These are phyloP conservation scores for Halcyon smyrnensis DNA, from an alignment of 2,797 vertebrate species.

Conservation along the genomic window DNA sequence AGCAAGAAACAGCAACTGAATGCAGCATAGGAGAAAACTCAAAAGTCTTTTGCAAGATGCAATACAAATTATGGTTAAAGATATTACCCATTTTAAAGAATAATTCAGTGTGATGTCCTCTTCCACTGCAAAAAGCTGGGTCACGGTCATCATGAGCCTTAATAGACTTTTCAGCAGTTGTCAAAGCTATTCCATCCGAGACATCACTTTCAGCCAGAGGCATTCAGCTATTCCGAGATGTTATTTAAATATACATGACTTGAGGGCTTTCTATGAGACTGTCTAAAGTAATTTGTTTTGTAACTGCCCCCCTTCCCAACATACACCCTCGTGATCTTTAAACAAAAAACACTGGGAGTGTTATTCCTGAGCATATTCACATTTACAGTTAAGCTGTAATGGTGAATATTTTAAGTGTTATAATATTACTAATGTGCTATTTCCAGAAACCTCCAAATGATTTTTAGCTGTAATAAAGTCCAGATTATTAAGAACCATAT, in stretches of 20 bases:
- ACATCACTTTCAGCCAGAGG: slow-evolving; percentile 2
- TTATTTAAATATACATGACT: slow-evolving; percentile 32
- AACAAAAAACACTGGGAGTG: neutral
- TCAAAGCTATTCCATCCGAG: slow-evolving; percentile 28
- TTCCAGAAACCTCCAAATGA: neutral
- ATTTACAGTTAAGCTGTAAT: neutral
- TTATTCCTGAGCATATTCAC: neutral
- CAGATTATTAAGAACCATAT: neutral
- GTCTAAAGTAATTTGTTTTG: slow-evolving; percentile 32
- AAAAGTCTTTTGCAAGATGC: neutral
- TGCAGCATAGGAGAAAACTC: neutral
- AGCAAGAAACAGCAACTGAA: neutral
- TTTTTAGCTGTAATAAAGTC: neutral
- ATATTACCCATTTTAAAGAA: neutral
- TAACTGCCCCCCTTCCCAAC: neutral
- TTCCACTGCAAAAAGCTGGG: neutral
- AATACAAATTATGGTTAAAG: neutral
- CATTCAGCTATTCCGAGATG: slow-evolving; percentile 19
- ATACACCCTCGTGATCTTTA: neutral
- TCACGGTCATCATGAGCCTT: neutral
- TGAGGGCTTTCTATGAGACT: slow-evolving; percentile 24
- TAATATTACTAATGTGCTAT: neutral
- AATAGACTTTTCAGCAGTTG: slow-evolving; percentile 32
- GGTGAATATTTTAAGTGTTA: neutral
- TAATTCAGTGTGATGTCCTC: neutral